phyloP scores from a whole-genome alignment of 2,797 vertebrate species.

The Argentina silus region DNA sequence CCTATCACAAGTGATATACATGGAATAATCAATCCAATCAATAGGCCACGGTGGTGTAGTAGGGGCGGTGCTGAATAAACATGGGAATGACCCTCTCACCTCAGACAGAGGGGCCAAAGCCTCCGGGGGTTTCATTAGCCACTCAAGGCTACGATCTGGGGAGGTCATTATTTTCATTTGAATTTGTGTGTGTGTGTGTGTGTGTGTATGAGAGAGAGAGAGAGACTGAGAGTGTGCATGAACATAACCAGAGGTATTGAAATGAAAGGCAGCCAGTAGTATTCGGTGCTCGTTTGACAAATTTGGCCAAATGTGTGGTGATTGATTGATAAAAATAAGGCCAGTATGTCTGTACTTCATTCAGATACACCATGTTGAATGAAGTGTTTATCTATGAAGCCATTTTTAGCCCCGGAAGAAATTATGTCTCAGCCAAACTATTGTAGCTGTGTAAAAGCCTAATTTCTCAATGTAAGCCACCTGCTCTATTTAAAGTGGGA shows the following conservation, averaged over 20 bases:
- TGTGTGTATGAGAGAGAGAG: background rate
- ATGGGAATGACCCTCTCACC: slow-evolving; percentile 78
- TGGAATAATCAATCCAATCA: slow-evolving; percentile 81
- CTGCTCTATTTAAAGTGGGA: slow-evolving; percentile 40
- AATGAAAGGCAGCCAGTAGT: background rate
- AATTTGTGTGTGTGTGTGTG: slow-evolving; percentile 41
- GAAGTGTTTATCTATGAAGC: background rate
- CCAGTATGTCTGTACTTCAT: no score
- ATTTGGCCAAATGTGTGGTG: background rate
- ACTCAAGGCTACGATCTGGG: slow-evolving; percentile 63
- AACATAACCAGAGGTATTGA: background rate
- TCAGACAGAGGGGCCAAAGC: slow-evolving; percentile 59
- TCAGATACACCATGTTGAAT: background rate
- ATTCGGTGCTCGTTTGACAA: background rate
- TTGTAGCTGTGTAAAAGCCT: slow-evolving; percentile 39
- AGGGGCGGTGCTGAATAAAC: slow-evolving; percentile 77
- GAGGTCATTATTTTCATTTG: slow-evolving; percentile 66
- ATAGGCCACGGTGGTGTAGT: slow-evolving; percentile 70
- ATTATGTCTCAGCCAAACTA: slow-evolving; percentile 23
- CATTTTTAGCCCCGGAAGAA: background rate
- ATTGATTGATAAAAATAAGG: background rate
- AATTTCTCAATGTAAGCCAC: slow-evolving; percentile 31
- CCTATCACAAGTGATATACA: slow-evolving; percentile 73
- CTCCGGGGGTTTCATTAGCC: slow-evolving; percentile 78
- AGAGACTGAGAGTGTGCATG: background rate